These are phyloP conservation scores for Synanthedon myopaeformis DNA, from an alignment of 2,888 invertebrate species.

Conservation along the genomic window DNA sequence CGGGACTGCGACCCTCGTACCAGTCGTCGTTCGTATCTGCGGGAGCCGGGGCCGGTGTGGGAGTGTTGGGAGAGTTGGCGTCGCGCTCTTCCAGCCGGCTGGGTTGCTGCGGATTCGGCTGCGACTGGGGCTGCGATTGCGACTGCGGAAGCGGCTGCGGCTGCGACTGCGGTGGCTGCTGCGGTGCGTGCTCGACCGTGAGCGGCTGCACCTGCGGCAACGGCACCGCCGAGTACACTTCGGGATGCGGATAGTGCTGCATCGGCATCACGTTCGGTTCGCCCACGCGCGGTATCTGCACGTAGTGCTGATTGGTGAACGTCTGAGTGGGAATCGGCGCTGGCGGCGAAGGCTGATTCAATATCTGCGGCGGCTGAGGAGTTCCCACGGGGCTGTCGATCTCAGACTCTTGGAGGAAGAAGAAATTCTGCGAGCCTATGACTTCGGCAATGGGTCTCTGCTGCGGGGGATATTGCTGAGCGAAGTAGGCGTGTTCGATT, in stretches of 20 bases:
- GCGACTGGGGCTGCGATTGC: constrained; percentile 11
- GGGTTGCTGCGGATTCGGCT: constrained; percentile 15
- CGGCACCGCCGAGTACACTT: constrained; percentile 56
- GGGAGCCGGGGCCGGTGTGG: constrained; percentile 15
- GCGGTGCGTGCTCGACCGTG: constrained; percentile 67
- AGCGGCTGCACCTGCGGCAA: constrained; percentile 55
- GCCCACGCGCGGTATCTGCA: constrained; percentile 55
- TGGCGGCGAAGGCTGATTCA: constrained; percentile 51
- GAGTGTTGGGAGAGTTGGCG: constrained; percentile 7
- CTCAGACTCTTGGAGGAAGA: constrained; percentile 91
- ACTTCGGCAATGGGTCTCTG: constrained; percentile 79
- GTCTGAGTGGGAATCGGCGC: constrained; percentile 81
- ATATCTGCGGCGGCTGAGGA: constrained; percentile 52
- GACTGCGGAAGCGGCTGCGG: constrained; percentile 15
- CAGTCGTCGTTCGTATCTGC: constrained; percentile 37
- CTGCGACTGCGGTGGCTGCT: constrained; percentile 24
- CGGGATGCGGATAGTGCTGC: constrained; percentile 66
- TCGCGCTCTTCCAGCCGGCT: constrained; percentile 21
- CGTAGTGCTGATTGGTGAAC: constrained; percentile 86
- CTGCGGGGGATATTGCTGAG: constrained; percentile 63
- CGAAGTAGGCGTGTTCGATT: constrained; percentile 74
- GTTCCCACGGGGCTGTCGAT: constrained; percentile 79
- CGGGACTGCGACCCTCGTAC: constrained; percentile 46
- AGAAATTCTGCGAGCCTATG: constrained; percentile 81
- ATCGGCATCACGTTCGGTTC: constrained; percentile 67